Evolutionary conservation across 2,113 vertebrate genomes (phyloP), one percentile per base, ranked within the genome.

Genomic region (Psilopsiagon aurifrons): DNA sequence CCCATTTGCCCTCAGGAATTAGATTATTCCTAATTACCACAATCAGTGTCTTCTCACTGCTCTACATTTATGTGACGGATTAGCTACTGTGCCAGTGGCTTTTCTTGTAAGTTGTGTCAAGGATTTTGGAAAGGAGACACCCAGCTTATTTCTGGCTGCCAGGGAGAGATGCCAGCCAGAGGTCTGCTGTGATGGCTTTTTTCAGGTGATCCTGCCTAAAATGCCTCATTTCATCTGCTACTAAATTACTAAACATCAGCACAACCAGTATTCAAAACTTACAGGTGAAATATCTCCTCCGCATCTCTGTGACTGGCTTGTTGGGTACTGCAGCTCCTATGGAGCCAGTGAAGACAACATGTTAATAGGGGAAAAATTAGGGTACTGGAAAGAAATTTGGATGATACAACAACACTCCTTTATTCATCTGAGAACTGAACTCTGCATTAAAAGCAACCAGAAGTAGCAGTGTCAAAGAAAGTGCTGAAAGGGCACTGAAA

Each of bases 1-100:
- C 17, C 18, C n/a, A 62, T 62, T 92, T 80, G 59, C 83, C 44
- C 46, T 37, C 15, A 77, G 80, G 75, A 93, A 92, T 90, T 77
- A 69, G 63, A 90, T 93, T 90, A 90, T 86, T 88, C 60, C 63
- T 80, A 80, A 90, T 92, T 76, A 88, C 85, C 91, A 74, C 79
- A 90, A 90, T 89, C 25, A 69, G 68, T 39, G 25, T 41, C 66
- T 59, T 87, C 75, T 86, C 0, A 0, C 67, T 62, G 59, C 19
- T 92, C 41, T 44, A 10, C 0, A 0, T 66, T 92, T 80, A 62
- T 25, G 41, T 27, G 35, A 69, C 41, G 64, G 73, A 86, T 73
- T 22, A 13, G 63, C 46, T 80, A 28, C 68, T 0, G 0, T 29
- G 41, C 29, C 83, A 76, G 22, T 28, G 17, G 43, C 62, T 88